Evolutionary conservation across 1,140 invertebrate genomes (phyloP).

Genomic region (Brachionus sp.): DNA sequence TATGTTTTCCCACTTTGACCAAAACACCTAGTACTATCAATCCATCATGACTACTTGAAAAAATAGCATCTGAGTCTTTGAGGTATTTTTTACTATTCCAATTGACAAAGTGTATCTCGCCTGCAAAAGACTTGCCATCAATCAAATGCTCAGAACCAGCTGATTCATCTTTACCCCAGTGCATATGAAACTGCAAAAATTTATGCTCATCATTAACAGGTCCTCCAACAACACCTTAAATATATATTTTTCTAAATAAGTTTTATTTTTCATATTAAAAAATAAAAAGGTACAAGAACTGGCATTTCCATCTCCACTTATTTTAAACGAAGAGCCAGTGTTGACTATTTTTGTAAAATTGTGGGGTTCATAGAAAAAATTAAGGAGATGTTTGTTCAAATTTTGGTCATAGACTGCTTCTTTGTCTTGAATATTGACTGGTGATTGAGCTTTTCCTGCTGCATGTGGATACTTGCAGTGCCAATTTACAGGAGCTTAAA

Average conservation of each 20-base stretch:
- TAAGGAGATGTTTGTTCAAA: background rate
- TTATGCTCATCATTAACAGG: constrained; percentile 60
- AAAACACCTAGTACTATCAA: constrained; percentile 85
- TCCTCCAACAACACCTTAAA: constrained; percentile 53
- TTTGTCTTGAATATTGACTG: constrained; percentile 26
- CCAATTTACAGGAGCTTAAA: constrained; percentile 26
- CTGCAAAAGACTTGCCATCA: constrained; percentile 77
- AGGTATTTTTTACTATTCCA: constrained; percentile 83
- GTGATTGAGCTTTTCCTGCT: constrained; percentile 9
- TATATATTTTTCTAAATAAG: background rate
- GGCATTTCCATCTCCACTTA: background rate
- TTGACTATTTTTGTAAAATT: background rate
- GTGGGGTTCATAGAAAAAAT: background rate
- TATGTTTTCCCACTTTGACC: constrained; percentile 66
- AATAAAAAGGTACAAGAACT: background rate
- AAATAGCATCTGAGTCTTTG: constrained; percentile 73
- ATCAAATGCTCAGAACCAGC: constrained; percentile 63
- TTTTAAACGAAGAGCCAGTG: constrained; percentile 41
- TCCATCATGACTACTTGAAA: constrained; percentile 70
- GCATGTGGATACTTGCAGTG: background rate
- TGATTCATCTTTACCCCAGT: constrained; percentile 57
- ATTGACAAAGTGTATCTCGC: constrained; percentile 88
- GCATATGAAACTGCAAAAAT: constrained; percentile 60
- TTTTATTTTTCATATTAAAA: background rate
- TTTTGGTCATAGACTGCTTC: background rate